Conservation (phyloP, 2,113 vertebrate species). For the Urocolius indicus region DNA sequence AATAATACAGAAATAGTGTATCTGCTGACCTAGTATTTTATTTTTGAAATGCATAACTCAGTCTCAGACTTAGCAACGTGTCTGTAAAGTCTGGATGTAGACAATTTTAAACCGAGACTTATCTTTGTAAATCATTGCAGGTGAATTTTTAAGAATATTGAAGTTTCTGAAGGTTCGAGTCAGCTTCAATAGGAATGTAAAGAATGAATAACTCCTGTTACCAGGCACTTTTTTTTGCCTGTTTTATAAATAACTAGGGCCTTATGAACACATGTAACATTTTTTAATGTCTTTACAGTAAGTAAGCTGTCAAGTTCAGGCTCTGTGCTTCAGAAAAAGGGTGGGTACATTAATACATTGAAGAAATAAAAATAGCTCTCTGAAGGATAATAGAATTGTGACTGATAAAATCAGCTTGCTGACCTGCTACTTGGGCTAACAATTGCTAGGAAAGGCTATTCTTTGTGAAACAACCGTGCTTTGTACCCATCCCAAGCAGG, state of each 20-base stretch:
- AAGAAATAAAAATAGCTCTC: constrained; percentile 21
- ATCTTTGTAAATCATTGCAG: background rate
- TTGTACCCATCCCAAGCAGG: background rate
- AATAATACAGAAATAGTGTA: background rate
- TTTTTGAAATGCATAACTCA: background rate
- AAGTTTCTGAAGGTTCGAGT: background rate
- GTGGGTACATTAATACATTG: constrained; percentile 41
- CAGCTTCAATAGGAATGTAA: background rate
- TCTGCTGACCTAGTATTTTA: background rate
- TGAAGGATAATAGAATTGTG: background rate
- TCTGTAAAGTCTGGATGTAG: background rate
- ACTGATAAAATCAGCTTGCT: constrained; percentile 7
- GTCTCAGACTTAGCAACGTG: background rate
- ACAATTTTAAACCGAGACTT: background rate
- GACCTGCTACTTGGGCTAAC: background rate
- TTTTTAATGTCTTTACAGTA: constrained; percentile 20
- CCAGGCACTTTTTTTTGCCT: background rate
- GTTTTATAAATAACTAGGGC: constrained; percentile 20
- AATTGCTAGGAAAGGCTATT: background rate
- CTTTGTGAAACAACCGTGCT: rapidly evolving
- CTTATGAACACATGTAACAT: background rate
- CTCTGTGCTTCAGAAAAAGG: constrained; percentile 14
- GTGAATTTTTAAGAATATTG: background rate
- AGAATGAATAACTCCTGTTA: background rate
- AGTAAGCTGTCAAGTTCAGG: constrained; percentile 37